These are phyloP conservation scores for Diabrotica balteata DNA, from an alignment of 2,888 invertebrate species.

Conservation along the genomic window DNA sequence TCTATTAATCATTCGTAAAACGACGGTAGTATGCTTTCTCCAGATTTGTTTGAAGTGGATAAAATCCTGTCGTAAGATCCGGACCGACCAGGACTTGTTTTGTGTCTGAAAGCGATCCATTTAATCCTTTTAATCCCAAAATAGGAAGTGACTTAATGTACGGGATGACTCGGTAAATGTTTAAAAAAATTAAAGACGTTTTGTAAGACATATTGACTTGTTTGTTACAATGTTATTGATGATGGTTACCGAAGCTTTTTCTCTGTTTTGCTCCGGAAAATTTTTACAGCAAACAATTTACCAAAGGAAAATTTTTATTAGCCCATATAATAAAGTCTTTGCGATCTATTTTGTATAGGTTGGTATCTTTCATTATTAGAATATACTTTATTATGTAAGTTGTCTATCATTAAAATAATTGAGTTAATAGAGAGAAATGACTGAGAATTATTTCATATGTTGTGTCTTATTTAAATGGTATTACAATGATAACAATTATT, in stretches of 20 bases:
- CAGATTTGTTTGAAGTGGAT: slow-evolving; percentile 25
- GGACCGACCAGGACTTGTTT: slow-evolving; percentile 18
- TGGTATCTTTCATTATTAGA: too few relatives aligned
- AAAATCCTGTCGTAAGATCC: slow-evolving; percentile 19
- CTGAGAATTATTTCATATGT: too few relatives aligned
- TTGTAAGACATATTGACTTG: background rate
- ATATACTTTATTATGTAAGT: too few relatives aligned
- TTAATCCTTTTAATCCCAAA: slow-evolving; percentile 14
- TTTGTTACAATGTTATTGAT: slow-evolving; percentile 1
- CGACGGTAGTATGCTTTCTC: slow-evolving; percentile 3
- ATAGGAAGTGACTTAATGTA: background rate
- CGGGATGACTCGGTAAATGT: background rate
- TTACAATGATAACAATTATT: too few relatives aligned
- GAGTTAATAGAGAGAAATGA: too few relatives aligned
- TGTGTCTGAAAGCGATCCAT: slow-evolving; percentile 12
- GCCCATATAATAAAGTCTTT: too few relatives aligned
- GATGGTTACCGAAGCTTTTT: background rate
- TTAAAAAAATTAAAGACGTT: background rate
- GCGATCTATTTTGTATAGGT: too few relatives aligned
- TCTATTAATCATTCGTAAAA: slow-evolving; percentile 25
- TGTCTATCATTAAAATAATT: too few relatives aligned
- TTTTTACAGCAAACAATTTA: too few relatives aligned
- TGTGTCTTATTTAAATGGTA: too few relatives aligned
- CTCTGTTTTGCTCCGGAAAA: too few relatives aligned
- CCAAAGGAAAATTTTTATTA: too few relatives aligned